Evolutionary conservation across 2,113 vertebrate species (phyloP), one percentile per base, ranked within the genome.

Genomic region (Protobothrops mucrosquamatus): DNA sequence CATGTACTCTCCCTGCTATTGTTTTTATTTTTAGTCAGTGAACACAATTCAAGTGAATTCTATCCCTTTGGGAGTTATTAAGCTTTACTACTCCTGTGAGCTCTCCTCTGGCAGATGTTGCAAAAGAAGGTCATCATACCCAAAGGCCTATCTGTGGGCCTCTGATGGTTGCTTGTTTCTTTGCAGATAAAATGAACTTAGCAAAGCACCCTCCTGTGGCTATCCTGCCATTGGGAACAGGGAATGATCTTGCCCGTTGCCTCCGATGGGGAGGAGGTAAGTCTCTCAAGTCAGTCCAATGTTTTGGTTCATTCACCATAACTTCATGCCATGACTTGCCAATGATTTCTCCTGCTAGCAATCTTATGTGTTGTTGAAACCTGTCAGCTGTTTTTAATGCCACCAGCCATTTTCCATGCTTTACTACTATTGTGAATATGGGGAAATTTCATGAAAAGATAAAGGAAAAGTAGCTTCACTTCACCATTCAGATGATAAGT

Each of bases 231-330:
- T 95, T 98, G 87, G 98, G 98, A 20, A 98, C 98, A 0, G 98
- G 98, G 93, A 98, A 98, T 1, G 98, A 98, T 96, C 97, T 98
- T 22, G 98, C 98, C 0, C 95, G 98, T 48, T 98, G 98, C 95
- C 97, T 98, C 91, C 97, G 97, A 94, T 98, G 98, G 98, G 98
- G 98, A 97, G 98, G 98, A 97, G 98, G 98, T 98, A 95, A 98
- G 97, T 86, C 26, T 0, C 0, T 9, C 14, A 0, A 0, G 81
- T 52, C 86, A 0, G 3, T 0, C 26, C 9, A 55, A 23, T 43
- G 23, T 48, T 90, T 22, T 24, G 5, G 23, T 34, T 90, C 48
- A 23, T 91, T 85, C 64, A 81, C 7, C 43, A 43, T 9, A 69
- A 85, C 55, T 61, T 91, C 87, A 85, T 87, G 57, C 54, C 87